Percentiles rank a stretch among this genome's conserved stretches.
These are phyloP conservation scores for Suncus etruscus DNA, from an alignment of 2,113 vertebrate genomes.

Conservation along the genomic window DNA sequence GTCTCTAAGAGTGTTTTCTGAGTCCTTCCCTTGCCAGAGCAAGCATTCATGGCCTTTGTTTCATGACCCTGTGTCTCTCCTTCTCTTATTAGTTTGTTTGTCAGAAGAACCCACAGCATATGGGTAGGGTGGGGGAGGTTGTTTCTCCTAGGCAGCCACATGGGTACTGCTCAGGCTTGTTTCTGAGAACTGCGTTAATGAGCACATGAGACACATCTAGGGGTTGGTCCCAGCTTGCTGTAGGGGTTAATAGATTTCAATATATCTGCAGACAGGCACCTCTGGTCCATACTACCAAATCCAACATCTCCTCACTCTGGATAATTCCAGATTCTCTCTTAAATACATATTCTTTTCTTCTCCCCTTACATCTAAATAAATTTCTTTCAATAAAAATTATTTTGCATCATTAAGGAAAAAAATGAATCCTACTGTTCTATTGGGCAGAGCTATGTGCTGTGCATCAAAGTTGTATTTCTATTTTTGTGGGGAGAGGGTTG, in stretches of 20 bases:
- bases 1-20: neutral
- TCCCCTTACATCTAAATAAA: neutral
- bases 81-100: neutral
- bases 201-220: neutral
- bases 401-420: no score
- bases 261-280: no score
- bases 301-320: neutral
- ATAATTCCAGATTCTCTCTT: no score
- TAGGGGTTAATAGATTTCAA: no score
- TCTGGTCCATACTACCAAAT: neutral
- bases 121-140: neutral
- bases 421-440: no score
- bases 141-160: neutral
- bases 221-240: no score
- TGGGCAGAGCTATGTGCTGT: no score
- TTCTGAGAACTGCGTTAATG: neutral
- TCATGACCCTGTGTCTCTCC: no score
- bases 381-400: no score
- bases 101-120: neutral
- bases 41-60: neutral
- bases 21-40: neutral
- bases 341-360: no score
- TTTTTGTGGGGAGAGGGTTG: neutral
- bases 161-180: no score
- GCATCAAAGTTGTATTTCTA: no score